Percentiles rank a stretch among this genome's conserved stretches.
Evolutionary conservation across 2,113 vertebrate species (phyloP).

Genomic region (Brachyhypopomus occidentalis): DNA sequence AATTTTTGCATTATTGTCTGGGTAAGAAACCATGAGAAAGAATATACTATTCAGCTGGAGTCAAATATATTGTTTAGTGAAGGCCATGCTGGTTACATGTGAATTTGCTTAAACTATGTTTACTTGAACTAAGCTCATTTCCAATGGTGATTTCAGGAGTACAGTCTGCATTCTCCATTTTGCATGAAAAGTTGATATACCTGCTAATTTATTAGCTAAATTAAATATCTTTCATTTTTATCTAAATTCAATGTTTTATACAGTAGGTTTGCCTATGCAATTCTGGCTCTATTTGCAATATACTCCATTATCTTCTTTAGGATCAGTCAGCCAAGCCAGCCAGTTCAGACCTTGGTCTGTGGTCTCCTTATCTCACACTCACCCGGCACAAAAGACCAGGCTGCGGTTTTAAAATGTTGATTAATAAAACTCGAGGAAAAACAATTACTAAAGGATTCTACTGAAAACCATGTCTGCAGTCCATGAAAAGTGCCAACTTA

Average conservation of each 20-base stretch:
- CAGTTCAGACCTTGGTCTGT: not conserved
- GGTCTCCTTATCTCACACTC: not conserved
- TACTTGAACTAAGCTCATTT: not conserved
- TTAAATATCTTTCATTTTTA: too few relatives aligned
- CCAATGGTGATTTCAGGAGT: too few relatives aligned
- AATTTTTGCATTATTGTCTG: slow-evolving; percentile 3
- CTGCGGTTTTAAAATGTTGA: not conserved
- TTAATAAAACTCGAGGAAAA: not conserved
- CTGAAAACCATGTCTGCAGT: not conserved
- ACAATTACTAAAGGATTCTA: not conserved
- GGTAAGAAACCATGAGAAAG: not conserved
- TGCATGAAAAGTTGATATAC: too few relatives aligned
- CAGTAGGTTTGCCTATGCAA: too few relatives aligned
- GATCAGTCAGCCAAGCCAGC: not conserved
- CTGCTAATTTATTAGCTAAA: too few relatives aligned
- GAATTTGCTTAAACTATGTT: not conserved
- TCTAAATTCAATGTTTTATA: too few relatives aligned
- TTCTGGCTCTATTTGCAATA: not conserved
- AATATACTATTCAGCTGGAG: not conserved
- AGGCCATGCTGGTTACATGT: not conserved
- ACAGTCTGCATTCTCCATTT: too few relatives aligned
- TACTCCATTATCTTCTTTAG: not conserved
- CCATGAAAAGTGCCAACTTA: not conserved
- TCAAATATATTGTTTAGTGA: not conserved
- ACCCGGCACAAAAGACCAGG: not conserved